A percentile compares a stretch with the other conserved stretches of the same genome.
Conservation (phyloP, 1,140 invertebrate genomes). For the Trichoplusia ni region DNA sequence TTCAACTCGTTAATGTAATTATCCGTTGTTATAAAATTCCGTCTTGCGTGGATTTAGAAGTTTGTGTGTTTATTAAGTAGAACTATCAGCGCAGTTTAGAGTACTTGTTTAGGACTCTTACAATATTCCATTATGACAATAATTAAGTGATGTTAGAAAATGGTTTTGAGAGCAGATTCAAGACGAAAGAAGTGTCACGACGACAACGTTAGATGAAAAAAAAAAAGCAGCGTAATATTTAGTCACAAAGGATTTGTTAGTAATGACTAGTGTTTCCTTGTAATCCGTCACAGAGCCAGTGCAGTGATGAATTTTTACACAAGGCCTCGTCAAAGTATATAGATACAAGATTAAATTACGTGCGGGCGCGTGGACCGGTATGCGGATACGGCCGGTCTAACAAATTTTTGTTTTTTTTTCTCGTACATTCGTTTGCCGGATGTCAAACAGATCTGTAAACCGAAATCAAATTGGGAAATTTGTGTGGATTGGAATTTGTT, state of each 20-base stretch:
- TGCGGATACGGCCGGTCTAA: conserved; percentile 42
- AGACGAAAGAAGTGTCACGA: too few species aligned
- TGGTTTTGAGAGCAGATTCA: too few species aligned
- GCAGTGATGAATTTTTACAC: conserved; percentile 49
- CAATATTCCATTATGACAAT: too few species aligned
- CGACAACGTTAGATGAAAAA: too few species aligned
- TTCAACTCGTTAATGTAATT: conserved; percentile 8
- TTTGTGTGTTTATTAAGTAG: too few species aligned
- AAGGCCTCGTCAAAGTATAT: conserved; percentile 66
- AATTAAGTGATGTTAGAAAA: too few species aligned
- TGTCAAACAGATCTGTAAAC: conserved; percentile 73
- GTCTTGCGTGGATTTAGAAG: too few species aligned
- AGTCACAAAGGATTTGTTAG: not conserved
- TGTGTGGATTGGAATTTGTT: conserved; percentile 51
- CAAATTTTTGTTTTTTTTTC: conserved; percentile 53
- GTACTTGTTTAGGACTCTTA: too few species aligned
- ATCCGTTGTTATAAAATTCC: too few species aligned
- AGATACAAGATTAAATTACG: conserved; percentile 70
- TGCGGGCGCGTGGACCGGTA: conserved; percentile 44
- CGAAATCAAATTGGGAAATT: conserved; percentile 63
- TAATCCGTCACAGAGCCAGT: conserved; percentile 13
- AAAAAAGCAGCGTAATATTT: not conserved
- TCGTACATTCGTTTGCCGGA: conserved; percentile 64
- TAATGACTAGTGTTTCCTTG: conserved; percentile 16
- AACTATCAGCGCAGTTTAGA: too few species aligned